Conservation (phyloP, 2,888 invertebrate species). For the Gerosis bhagava region DNA sequence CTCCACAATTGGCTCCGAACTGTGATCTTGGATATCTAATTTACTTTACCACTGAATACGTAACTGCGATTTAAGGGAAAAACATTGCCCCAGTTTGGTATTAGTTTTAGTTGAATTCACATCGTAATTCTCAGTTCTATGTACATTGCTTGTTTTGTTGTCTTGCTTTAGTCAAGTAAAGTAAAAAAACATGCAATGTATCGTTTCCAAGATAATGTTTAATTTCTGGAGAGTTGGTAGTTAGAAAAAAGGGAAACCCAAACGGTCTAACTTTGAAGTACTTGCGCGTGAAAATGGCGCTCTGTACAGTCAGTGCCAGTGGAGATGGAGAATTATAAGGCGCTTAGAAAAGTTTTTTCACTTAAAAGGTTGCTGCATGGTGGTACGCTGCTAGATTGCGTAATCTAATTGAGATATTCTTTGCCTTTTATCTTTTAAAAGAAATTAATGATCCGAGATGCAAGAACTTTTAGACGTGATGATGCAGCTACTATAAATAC, state of each 20-base stretch:
- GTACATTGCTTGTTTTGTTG: not conserved
- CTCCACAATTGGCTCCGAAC: slow-evolving; percentile 30
- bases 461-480: slow-evolving; percentile 2
- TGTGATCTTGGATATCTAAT: slow-evolving; percentile 30
- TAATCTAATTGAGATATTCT: slow-evolving; percentile 12
- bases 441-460: slow-evolving; percentile 12
- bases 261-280: not conserved
- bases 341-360: slow-evolving; percentile 14
- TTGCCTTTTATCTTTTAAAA: slow-evolving; percentile 13
- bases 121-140: not conserved
- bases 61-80: slow-evolving; percentile 33
- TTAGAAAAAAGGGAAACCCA: no score
- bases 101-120: not conserved
- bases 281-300: not conserved
- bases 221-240: no score
- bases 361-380: slow-evolving; percentile 7
- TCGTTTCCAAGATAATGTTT: no score
- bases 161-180: no score
- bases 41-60: slow-evolving; percentile 26
- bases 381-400: slow-evolving; percentile 7
- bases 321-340: slow-evolving; percentile 11
- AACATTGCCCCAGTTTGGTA: slow-evolving; percentile 18
- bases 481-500: no score
- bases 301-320: slow-evolving; percentile 1
- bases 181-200: not conserved